These are phyloP conservation scores for Tenualosa thibaudeaui DNA, from an alignment of 2,797 vertebrate species.

Conservation along the genomic window DNA sequence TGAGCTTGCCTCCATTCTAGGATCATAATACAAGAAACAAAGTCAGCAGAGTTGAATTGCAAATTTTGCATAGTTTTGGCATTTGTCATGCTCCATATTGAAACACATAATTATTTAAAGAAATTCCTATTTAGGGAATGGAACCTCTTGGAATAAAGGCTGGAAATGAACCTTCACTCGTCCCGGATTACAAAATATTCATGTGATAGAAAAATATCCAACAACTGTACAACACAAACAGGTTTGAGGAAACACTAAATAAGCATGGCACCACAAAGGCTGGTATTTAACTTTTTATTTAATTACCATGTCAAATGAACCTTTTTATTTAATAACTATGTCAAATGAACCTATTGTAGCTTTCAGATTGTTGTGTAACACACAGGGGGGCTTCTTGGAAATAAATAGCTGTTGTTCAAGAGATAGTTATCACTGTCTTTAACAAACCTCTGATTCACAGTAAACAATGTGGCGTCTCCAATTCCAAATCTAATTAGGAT, in stretches of 20 bases:
- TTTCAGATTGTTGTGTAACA: background rate
- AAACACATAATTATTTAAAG: slow-evolving; percentile 21
- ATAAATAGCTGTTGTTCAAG: slow-evolving; percentile 34
- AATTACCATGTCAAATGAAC: background rate
- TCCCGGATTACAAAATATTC: background rate
- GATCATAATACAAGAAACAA: background rate
- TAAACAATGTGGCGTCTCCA: slow-evolving; percentile 18
- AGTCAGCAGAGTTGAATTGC: background rate
- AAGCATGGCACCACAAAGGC: background rate
- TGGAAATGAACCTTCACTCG: slow-evolving; percentile 21
- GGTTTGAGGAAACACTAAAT: background rate
- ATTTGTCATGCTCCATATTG: slow-evolving; percentile 28
- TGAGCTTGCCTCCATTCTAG: no score
- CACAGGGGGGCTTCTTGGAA: slow-evolving; percentile 34
- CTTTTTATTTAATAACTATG: background rate
- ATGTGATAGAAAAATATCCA: background rate
- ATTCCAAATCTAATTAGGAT: slow-evolving; percentile 10
- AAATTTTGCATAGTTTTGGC: slow-evolving; percentile 13
- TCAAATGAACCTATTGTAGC: background rate
- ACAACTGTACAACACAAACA: background rate
- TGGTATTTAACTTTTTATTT: background rate
- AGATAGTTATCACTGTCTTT: slow-evolving; percentile 41
- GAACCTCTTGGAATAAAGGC: background rate
- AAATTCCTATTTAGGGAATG: slow-evolving; percentile 27
- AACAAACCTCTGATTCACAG: slow-evolving; percentile 27